Evolutionary conservation across 2,888 invertebrate species (phyloP).

Genomic region (Graphium colonna): DNA sequence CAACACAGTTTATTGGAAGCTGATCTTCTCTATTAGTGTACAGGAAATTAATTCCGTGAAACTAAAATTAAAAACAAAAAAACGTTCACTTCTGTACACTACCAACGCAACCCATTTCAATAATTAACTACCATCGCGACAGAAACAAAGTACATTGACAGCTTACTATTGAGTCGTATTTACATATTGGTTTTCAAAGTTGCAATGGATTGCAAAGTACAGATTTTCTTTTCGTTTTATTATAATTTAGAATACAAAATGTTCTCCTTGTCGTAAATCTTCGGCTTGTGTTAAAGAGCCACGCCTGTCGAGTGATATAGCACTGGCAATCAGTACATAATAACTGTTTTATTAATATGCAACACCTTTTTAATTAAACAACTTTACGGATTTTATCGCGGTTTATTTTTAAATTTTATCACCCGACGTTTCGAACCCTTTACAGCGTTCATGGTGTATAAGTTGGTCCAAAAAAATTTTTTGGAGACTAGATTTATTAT

Average conservation of each 20-base stretch:
- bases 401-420: no score
- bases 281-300: slow-evolving; percentile 62
- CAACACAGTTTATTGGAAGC: slow-evolving; percentile 41
- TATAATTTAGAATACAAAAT: slow-evolving; percentile 21
- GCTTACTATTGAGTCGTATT: not conserved
- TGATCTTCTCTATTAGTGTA: slow-evolving; percentile 37
- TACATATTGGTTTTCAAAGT: not conserved
- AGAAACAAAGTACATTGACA: slow-evolving; percentile 19
- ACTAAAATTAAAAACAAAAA: slow-evolving; percentile 50
- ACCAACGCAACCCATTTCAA: slow-evolving; percentile 37
- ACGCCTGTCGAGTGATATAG: slow-evolving; percentile 59
- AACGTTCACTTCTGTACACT: slow-evolving; percentile 43
- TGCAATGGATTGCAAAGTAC: slow-evolving; percentile 24
- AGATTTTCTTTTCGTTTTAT: not conserved
- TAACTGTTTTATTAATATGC: slow-evolving; percentile 73
- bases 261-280: slow-evolving; percentile 54
- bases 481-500: no score
- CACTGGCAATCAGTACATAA: slow-evolving; percentile 54
- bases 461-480: no score
- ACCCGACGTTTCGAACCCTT: no score
- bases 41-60: slow-evolving; percentile 55
- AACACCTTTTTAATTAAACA: slow-evolving; percentile 66
- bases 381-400: no score
- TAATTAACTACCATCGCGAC: not conserved
- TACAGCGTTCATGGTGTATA: no score